Conservation (phyloP, 2,797 vertebrate species). For the Chloroceryle inda region DNA sequence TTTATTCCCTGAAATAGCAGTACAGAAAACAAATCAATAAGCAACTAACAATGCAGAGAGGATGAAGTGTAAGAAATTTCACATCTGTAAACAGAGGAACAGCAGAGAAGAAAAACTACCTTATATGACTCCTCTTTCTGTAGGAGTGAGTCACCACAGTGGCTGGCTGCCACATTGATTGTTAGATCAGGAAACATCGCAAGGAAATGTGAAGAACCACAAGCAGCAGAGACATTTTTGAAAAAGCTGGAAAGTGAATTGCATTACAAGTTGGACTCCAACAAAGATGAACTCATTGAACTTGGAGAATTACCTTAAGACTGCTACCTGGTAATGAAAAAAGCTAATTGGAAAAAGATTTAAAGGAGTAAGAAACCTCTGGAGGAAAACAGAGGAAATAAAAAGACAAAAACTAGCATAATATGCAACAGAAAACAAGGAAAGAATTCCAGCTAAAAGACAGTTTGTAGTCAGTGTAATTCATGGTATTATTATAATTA, state of each 20-base stretch:
- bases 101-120: not conserved
- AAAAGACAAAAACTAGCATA: not conserved
- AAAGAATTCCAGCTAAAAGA: not conserved
- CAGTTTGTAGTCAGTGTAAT: not conserved
- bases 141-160: not conserved
- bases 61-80: not conserved
- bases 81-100: not conserved
- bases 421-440: not conserved
- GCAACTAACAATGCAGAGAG: not conserved
- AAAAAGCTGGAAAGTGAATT: conserved; percentile 6
- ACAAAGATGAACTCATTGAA: not conserved
- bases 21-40: not conserved
- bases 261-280: not conserved
- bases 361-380: not conserved
- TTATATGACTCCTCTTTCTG: not conserved
- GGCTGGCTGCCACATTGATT: not conserved
- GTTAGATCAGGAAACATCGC: not conserved
- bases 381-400: not conserved
- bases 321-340: not conserved
- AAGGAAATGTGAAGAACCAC: not conserved
- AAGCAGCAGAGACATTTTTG: not conserved
- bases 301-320: not conserved
- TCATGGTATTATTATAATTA: not conserved
- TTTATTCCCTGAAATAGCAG: not conserved
- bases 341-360: conserved; percentile 13